phyloP scores from a whole-genome alignment of 2,797 vertebrate species.

The Allobates femoralis region DNA sequence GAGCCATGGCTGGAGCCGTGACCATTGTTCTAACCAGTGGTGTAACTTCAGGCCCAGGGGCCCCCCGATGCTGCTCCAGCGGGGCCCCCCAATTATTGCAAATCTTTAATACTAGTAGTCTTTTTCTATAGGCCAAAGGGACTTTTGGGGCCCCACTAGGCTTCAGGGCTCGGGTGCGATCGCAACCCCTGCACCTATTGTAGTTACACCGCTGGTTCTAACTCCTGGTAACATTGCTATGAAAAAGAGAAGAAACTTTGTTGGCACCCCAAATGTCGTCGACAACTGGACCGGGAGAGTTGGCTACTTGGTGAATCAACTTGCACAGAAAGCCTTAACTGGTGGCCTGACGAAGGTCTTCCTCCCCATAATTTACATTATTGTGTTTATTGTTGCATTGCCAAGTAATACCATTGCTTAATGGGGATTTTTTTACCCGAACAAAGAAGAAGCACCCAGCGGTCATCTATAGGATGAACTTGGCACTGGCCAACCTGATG shows the following conservation, averaged over 20 bases:
- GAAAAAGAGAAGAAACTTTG: slow-evolving; percentile 73
- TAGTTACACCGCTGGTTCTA: too few relatives aligned
- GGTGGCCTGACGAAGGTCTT: slow-evolving; percentile 88
- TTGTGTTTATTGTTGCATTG: slow-evolving; percentile 85
- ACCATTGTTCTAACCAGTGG: too few relatives aligned
- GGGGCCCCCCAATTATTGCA: too few relatives aligned
- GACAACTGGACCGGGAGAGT: slow-evolving; percentile 48
- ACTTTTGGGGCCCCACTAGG: too few relatives aligned
- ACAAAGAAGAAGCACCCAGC: slow-evolving; percentile 91
- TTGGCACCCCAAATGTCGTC: slow-evolving; percentile 56
- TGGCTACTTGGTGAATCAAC: slow-evolving; percentile 68
- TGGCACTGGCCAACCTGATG: slow-evolving; percentile 91
- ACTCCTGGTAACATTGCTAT: neutral
- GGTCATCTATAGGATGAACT: slow-evolving; percentile 92
- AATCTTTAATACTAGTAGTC: too few relatives aligned
- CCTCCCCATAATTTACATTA: slow-evolving; percentile 84
- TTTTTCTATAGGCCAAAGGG: too few relatives aligned
- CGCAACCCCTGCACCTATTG: too few relatives aligned
- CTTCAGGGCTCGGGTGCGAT: too few relatives aligned
- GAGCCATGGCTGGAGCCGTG: too few relatives aligned
- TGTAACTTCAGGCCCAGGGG: too few relatives aligned
- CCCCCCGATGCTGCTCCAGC: too few relatives aligned
- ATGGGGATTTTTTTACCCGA: slow-evolving; percentile 90
- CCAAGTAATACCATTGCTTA: slow-evolving; percentile 89
- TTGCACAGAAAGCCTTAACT: slow-evolving; percentile 73